Conservation (phyloP, 2,113 vertebrate genomes). For the Hypomesus transpacificus region DNA sequence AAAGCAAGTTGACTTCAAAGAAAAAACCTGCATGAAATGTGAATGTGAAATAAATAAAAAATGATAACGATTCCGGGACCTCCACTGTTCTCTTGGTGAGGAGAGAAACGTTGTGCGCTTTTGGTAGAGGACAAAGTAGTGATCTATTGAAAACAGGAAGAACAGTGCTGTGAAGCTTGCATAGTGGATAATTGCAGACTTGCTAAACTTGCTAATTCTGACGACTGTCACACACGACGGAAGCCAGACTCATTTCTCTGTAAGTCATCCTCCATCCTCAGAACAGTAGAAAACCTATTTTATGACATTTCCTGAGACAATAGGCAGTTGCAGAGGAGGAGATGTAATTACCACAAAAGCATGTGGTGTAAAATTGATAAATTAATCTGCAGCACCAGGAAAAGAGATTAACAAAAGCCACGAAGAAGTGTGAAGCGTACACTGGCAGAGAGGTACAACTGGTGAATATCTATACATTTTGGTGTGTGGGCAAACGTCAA, state of each 20-base stretch:
- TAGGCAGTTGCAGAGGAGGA: slow-evolving; percentile 57
- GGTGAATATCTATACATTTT: too few relatives aligned
- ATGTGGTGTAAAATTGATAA: slow-evolving; percentile 68
- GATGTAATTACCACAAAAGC: slow-evolving; percentile 70
- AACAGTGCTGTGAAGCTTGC: slow-evolving; percentile 46
- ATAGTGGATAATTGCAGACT: slow-evolving; percentile 60
- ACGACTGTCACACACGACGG: slow-evolving; percentile 55
- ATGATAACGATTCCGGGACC: too few relatives aligned
- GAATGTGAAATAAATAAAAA: too few relatives aligned
- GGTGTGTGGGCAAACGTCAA: too few relatives aligned
- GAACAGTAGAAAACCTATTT: slow-evolving; percentile 65
- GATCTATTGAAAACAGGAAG: slow-evolving; percentile 33
- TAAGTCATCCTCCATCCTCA: slow-evolving; percentile 68
- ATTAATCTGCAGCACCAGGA: slow-evolving; percentile 66
- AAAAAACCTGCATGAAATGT: too few relatives aligned
- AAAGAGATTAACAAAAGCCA: slow-evolving; percentile 58
- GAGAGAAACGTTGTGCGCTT: too few relatives aligned
- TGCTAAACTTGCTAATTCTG: slow-evolving; percentile 52
- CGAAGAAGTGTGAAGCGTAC: slow-evolving; percentile 7
- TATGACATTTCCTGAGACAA: slow-evolving; percentile 70
- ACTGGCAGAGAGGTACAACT: too few relatives aligned
- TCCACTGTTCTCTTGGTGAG: too few relatives aligned
- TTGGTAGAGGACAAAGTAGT: too few relatives aligned
- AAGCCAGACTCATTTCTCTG: slow-evolving; percentile 61
- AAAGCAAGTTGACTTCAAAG: too few relatives aligned